Percentiles rank a stretch among this genome's conserved stretches.
Conservation (phyloP, 2,888 invertebrate species). For the Patella caerulea region DNA sequence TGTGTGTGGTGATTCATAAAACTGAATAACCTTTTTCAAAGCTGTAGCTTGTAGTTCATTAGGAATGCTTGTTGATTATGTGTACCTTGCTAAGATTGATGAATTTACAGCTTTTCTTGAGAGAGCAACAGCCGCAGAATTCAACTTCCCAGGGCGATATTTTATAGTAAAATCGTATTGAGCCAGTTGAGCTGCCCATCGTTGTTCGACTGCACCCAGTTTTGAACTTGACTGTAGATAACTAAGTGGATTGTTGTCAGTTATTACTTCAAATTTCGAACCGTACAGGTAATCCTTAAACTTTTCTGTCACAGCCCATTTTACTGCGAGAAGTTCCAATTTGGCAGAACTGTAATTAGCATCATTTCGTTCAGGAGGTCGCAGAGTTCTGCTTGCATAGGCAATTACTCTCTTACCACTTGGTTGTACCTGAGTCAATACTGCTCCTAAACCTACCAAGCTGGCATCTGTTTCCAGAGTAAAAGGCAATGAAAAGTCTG, state of each 20-base stretch:
- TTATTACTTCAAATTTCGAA: constrained; percentile 25
- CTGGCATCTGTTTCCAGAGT: constrained; percentile 30
- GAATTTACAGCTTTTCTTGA: constrained; percentile 18
- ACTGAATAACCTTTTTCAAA: constrained; percentile 12
- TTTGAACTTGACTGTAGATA: constrained; percentile 24
- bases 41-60: constrained; percentile 2
- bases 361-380: constrained; percentile 27
- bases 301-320: constrained; percentile 39
- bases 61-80: constrained; percentile 6
- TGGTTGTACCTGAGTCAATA: constrained; percentile 25
- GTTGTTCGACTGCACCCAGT: constrained; percentile 30
- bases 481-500: constrained; percentile 21
- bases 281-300: constrained; percentile 35
- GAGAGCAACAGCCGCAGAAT: constrained; percentile 29
- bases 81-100: background rate
- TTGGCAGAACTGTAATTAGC: constrained; percentile 35
- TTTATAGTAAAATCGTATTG: constrained; percentile 26
- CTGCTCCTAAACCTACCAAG: constrained; percentile 26
- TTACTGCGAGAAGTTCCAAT: constrained; percentile 35
- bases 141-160: constrained; percentile 26
- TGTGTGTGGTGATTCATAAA: background rate
- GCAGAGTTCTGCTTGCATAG: constrained; percentile 32
- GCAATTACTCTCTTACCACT: constrained; percentile 30
- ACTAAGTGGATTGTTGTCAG: constrained; percentile 31
- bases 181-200: constrained; percentile 33